phyloP scores from a whole-genome alignment of 2,888 invertebrate genomes.

The Drosophila kambysellisi region DNA sequence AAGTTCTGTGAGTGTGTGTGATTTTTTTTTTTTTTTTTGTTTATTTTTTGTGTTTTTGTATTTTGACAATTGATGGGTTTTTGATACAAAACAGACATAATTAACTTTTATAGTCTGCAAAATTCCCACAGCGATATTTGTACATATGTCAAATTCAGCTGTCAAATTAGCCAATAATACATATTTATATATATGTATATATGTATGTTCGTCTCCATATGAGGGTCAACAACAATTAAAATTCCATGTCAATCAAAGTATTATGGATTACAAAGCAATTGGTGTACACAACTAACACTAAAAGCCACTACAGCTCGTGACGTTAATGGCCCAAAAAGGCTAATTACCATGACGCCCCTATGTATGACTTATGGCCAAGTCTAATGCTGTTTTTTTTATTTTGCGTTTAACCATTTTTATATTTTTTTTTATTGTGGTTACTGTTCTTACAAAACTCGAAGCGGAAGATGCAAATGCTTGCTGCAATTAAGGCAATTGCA shows the following conservation, averaged over 20 bases:
- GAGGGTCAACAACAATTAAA: slow-evolving; percentile 67
- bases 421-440: slow-evolving; percentile 20
- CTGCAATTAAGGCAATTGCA: slow-evolving; percentile 72
- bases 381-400: slow-evolving; percentile 6
- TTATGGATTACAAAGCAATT: slow-evolving; percentile 54
- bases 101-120: slow-evolving; percentile 57
- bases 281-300: slow-evolving; percentile 22
- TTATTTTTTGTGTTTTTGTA: slow-evolving; percentile 14
- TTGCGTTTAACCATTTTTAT: background rate
- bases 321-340: slow-evolving; percentile 35
- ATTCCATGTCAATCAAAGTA: slow-evolving; percentile 70
- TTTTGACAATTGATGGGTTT: slow-evolving; percentile 68
- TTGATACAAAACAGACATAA: slow-evolving; percentile 64
- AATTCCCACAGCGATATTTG: slow-evolving; percentile 64
- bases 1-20: slow-evolving; percentile 39
- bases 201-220: slow-evolving; percentile 24
- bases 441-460: slow-evolving; percentile 59
- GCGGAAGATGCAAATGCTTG: slow-evolving; percentile 62
- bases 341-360: slow-evolving; percentile 57
- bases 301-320: slow-evolving; percentile 30
- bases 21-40: slow-evolving; percentile 20
- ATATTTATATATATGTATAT: background rate
- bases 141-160: slow-evolving; percentile 52
- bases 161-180: slow-evolving; percentile 45
- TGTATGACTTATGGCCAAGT: slow-evolving; percentile 23